Evolutionary conservation across 2,113 vertebrate species (phyloP).

Genomic region (Puntigrus tetrazona): DNA sequence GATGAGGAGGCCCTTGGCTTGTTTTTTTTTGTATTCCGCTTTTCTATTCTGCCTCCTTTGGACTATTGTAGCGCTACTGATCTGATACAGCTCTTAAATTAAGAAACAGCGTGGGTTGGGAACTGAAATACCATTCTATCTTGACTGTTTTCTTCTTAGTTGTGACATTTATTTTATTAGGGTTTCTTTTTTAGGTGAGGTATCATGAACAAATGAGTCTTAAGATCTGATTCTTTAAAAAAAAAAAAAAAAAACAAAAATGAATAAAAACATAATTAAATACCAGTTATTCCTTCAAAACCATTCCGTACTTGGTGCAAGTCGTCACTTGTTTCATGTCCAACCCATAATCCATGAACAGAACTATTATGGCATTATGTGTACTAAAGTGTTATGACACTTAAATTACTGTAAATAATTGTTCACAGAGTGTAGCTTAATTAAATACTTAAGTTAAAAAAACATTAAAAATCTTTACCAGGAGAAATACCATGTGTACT

Average conservation of each 20-base stretch:
- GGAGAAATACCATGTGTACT: neutral
- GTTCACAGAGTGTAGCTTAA: neutral
- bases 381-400: neutral
- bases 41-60: neutral
- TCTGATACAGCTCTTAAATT: slow-evolving; percentile 5
- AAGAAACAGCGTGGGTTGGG: neutral
- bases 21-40: neutral
- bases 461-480: neutral
- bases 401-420: neutral
- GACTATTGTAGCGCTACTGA: neutral
- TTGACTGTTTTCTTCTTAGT: neutral
- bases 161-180: neutral
- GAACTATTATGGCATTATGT: neutral
- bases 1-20: neutral
- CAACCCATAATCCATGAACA: neutral
- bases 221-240: neutral
- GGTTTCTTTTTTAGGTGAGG: neutral
- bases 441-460: no score
- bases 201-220: neutral
- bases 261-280: no score
- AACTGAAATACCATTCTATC: neutral
- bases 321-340: neutral
- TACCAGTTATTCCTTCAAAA: no score
- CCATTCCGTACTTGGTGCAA: neutral
- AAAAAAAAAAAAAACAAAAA: no score